Base-by-base conservation (phyloP, 2,113 vertebrate species). In the Dipodomys spectabilis region DNA sequence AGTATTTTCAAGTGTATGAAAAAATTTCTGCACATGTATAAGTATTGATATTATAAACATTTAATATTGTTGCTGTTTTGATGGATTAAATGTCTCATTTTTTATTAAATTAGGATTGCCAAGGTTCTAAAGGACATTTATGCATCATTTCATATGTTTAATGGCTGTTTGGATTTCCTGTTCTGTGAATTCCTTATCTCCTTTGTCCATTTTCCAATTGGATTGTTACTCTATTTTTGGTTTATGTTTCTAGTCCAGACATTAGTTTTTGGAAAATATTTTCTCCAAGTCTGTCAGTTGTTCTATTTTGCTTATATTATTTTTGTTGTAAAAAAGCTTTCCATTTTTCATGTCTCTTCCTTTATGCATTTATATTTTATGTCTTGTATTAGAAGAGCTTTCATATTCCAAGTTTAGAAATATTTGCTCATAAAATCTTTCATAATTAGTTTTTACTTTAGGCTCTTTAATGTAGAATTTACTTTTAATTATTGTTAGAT, bases 281-380 rank as follows among this genome's bases (percentile, higher is more conserved):
- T 86, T 78, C 45, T 95, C 32, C 62, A 65, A 35, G 3, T 67
- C 23, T 93, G 3, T 82, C 32, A 35, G 16, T 57, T 65, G 15
- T 49, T 85, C 72, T 57, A 67, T 69, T 82, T 77, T 82, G 1
- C 44, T 69, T 92, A 20, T 45, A 19, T 44, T 88, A 0, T 71
- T 86, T 88, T 86, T 77, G 22, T 20, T 86, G 2, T 77, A 49
- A 82, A 73, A 87, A 86, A 19, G 3, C 11, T 86, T 67, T 72
- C 18, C 22, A n/a, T 72, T 95, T 93, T 67, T 86, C 44, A 78
- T 53, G 35, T 62, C 25, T 62, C 11, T 79, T 44, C 35, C 39
- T 67, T 90, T 78, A 90, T 64, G 65, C 9, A 86, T 88, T 82
- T 72, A 25, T 4, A 93, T 90, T 78, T 89, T 78, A 15, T 78